Percentiles rank a stretch among this genome's conserved stretches.
Evolutionary conservation across 2,888 invertebrate genomes (phyloP).

Genomic region (Pardosa pseudoannulata): DNA sequence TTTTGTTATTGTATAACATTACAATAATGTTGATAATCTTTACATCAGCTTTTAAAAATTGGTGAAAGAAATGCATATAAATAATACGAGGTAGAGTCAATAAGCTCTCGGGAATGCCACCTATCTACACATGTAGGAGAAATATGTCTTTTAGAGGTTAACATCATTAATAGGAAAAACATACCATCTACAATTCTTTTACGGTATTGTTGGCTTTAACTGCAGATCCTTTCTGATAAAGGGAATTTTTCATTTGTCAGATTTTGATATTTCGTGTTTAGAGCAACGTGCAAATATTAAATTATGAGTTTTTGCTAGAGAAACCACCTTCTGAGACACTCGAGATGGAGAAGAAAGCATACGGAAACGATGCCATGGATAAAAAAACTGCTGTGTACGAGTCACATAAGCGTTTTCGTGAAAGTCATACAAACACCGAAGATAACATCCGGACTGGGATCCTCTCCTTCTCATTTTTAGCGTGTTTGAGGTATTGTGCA

Average conservation of each 20-base stretch:
- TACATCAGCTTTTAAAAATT: no score
- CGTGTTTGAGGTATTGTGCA: not conserved
- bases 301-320: slow-evolving; percentile 23
- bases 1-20: no score
- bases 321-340: slow-evolving; percentile 4
- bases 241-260: slow-evolving; percentile 10
- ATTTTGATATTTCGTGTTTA: slow-evolving; percentile 20
- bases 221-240: slow-evolving; percentile 23
- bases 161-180: no score
- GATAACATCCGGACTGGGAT: not conserved
- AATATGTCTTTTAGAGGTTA: no score
- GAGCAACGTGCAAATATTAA: slow-evolving; percentile 31
- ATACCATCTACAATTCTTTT: slow-evolving; percentile 12
- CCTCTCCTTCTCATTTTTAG: not conserved
- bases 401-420: slow-evolving; percentile 27
- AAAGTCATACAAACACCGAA: slow-evolving; percentile 19
- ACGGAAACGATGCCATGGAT: not conserved
- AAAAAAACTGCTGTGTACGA: slow-evolving; percentile 12
- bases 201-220: not conserved
- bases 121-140: no score
- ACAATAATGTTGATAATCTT: no score
- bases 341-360: slow-evolving; percentile 10
- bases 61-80: no score
- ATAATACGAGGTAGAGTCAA: no score
- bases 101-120: no score